Base-by-base conservation (phyloP, 2,888 invertebrate species). In the Caenorhabditis imperialis region DNA sequence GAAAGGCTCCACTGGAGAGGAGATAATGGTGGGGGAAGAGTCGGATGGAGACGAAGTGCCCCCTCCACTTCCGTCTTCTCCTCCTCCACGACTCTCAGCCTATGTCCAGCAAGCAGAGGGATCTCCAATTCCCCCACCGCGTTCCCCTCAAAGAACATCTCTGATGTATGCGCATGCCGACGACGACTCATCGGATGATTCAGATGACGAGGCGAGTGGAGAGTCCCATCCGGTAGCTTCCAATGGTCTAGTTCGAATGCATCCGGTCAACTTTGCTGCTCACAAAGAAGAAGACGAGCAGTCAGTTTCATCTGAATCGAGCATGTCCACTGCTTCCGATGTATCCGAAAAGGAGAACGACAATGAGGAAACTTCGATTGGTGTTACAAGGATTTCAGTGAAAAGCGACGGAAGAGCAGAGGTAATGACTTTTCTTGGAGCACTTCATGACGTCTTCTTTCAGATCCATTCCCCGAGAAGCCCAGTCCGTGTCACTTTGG, bases 381-480 rank as follows among this genome's bases (percentile, higher is more conserved):
- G 63, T 8, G 48, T 70, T 1, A 75, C 75, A 2, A 27, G 75
- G 37, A 75, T 75, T 48, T 75, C 75, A 14, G 62, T 75, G 6
- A 75, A 75, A 18, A 70, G 70, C 37, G 54, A 75, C 40, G 75
- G 75, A 0, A 50, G 69, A n/a, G 74, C 69, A 7, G 73, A 73
- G 60, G 73, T 73, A 7, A 23, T 18, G 14, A 44, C 23, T 16
- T 8, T 18, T 14, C 25, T 40, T 23, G 30, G 55, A 38, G 27
- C 16, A 38, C 16, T 51, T 30, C 33, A 22, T 42, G 0, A 22
- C 23, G 3, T 33, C 50, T 7, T n/a, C 40, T 63, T 73, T 23
- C 58, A 75, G 70, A 75, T 75, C 38, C 75, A 75, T 42, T 63
- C 62, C 23, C 75, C 75, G 20, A 53, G 37, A 23, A 65, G 75